Base-by-base conservation (phyloP, 2,888 invertebrate genomes). In the Xylota segnis region DNA sequence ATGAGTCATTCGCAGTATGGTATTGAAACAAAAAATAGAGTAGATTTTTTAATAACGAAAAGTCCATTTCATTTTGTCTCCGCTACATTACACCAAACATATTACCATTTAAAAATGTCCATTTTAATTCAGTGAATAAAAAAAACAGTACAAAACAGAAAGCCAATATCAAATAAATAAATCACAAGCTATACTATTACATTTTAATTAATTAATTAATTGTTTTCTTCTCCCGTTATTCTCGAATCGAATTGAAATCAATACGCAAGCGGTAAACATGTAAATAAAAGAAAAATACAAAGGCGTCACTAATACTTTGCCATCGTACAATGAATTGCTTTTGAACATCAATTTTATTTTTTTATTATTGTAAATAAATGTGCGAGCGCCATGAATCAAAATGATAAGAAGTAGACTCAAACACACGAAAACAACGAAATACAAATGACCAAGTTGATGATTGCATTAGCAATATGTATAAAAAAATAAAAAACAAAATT, bases 281-380 rank as follows among this genome's bases (percentile, higher is more conserved):
- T 23, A 50, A 50, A 66, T 52, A 63, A 47, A 63, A 47, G n/a
- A 50, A 50, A 50, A 18, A n/a, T 27, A 58, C 47, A 37, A 47
- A 47, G 50, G 59, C 47, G 59, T 50, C 58, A 71, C 10, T 12
- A 59, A 34, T 56, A 32, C 18, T 56, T n/a, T 32, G 40, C n/a
- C 43, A 56, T 18, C 43, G 12, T 40, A 56, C 29, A 56, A 16
- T 32, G 14, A 70, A 56, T 58, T 45, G 34, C 23, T 45, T 45
- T 45, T 56, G 6, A 18, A 10, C 18, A 45, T 43, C 45, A 4
- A 43, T 32, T 56, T 23, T 54, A 54, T 37, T 59, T 59, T 37
- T 18, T 16, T 59, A 34, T 16, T 72, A 72, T 74, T 54, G 29
- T 52, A 63, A 43, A 63, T 63, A 9, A 63, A 52, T 63, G 52